phyloP scores from a whole-genome alignment of 1,140 invertebrate genomes.

The Cyclina sinensis region DNA sequence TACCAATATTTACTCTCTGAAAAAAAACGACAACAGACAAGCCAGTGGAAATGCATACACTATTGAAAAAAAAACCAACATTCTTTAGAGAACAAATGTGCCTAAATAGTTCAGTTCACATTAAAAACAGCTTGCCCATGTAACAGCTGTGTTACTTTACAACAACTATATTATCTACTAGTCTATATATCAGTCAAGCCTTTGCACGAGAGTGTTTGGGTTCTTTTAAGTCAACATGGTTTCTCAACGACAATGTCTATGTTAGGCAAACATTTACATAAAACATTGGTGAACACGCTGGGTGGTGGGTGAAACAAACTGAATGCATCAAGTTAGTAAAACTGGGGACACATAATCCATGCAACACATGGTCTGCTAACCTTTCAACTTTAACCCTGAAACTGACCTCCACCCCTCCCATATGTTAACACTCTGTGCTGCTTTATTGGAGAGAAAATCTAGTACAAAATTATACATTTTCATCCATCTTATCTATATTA shows the following conservation, averaged over 20 bases:
- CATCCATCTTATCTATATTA: too few relatives aligned
- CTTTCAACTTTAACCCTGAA: conserved; percentile 55
- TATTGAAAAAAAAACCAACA: too few relatives aligned
- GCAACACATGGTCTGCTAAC: conserved; percentile 52
- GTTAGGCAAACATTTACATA: not conserved
- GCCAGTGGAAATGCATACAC: too few relatives aligned
- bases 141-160: not conserved
- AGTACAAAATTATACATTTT: too few relatives aligned
- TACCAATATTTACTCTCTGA: too few relatives aligned
- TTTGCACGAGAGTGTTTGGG: not conserved
- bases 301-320: not conserved
- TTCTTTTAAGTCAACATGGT: not conserved
- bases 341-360: conserved; percentile 13
- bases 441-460: too few relatives aligned
- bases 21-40: too few relatives aligned
- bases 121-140: conserved; percentile 12
- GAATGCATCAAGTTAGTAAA: conserved; percentile 30
- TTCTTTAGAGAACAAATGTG: too few relatives aligned
- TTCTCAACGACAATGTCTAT: not conserved
- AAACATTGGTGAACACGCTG: not conserved
- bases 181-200: not conserved
- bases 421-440: too few relatives aligned
- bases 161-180: conserved; percentile 2
- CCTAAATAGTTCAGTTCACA: too few relatives aligned
- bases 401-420: conserved; percentile 21